Conservation (phyloP, 2,888 invertebrate species). For the Tipula helvola region DNA sequence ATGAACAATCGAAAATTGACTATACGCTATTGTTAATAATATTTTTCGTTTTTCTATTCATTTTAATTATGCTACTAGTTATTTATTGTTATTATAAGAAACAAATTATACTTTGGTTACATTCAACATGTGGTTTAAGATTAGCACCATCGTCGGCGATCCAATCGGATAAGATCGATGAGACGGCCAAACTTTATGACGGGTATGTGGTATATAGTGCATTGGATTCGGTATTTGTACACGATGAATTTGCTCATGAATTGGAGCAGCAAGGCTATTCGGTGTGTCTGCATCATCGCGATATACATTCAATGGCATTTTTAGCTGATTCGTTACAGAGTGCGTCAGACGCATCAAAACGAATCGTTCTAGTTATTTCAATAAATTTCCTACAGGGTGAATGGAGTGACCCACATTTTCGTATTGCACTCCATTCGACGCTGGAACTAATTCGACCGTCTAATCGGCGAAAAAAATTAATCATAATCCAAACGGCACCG, state of each 20-base stretch:
- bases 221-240: slow-evolving; percentile 62
- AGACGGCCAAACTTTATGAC: slow-evolving; percentile 63
- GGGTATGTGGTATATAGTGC: slow-evolving; percentile 79
- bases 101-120: slow-evolving; percentile 67
- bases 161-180: slow-evolving; percentile 10
- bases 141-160: slow-evolving; percentile 43
- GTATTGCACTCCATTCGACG: slow-evolving; percentile 59
- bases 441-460: slow-evolving; percentile 41
- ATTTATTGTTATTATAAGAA: slow-evolving; percentile 64
- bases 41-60: slow-evolving; percentile 56
- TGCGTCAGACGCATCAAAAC: slow-evolving; percentile 45
- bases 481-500: slow-evolving; percentile 45
- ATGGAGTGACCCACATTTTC: slow-evolving; percentile 71
- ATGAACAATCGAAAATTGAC: slow-evolving; percentile 35
- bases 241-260: slow-evolving; percentile 53
- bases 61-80: slow-evolving; percentile 55
- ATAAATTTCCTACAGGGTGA: slow-evolving; percentile 69
- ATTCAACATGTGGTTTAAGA: slow-evolving; percentile 64
- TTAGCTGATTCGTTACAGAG: slow-evolving; percentile 36
- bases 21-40: slow-evolving; percentile 54
- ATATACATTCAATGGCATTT: slow-evolving; percentile 25
- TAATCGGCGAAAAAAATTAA: slow-evolving; percentile 39
- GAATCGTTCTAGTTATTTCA: slow-evolving; percentile 68
- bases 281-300: slow-evolving; percentile 48
- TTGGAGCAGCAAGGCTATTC: slow-evolving; percentile 56